A percentile compares a stretch with the other conserved stretches of the same genome.
Conservation (phyloP, 1,140 invertebrate genomes). For the Bombus affinis region DNA sequence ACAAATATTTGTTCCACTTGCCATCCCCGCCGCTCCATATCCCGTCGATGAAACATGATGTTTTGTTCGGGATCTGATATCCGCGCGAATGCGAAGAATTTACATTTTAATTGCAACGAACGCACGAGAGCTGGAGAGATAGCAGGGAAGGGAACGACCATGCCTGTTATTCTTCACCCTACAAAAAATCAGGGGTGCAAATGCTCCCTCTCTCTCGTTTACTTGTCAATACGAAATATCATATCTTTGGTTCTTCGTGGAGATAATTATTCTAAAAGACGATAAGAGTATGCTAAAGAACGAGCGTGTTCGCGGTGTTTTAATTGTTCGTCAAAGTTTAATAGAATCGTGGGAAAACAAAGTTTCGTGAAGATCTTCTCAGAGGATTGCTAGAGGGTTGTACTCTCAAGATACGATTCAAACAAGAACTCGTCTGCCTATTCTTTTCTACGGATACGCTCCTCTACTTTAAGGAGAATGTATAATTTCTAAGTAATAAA, state of each 20-base stretch:
- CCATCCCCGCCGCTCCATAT: background rate
- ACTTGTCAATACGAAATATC: background rate
- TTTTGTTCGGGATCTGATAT: slow-evolving; percentile 10
- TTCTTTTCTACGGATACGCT: too few relatives aligned
- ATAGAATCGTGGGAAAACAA: background rate
- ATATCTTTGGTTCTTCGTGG: background rate
- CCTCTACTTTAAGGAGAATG: too few relatives aligned
- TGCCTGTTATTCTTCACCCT: slow-evolving; percentile 19
- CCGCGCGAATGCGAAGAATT: slow-evolving; percentile 31
- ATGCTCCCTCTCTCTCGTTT: background rate
- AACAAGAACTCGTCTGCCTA: too few relatives aligned
- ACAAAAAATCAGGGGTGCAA: too few relatives aligned
- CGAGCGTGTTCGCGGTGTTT: background rate
- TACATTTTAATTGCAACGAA: slow-evolving; percentile 40
- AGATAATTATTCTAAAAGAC: background rate
- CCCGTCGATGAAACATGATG: background rate
- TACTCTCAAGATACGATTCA: too few relatives aligned
- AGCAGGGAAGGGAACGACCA: background rate
- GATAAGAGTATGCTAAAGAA: background rate
- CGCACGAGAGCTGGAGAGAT: background rate
- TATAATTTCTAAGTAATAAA: too few relatives aligned
- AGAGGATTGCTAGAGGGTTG: too few relatives aligned
- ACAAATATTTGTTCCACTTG: slow-evolving; percentile 37
- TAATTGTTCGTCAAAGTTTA: background rate
- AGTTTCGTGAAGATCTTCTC: too few relatives aligned